phyloP scores from a whole-genome alignment of 2,113 vertebrate species.

The Elanus axillaris region DNA sequence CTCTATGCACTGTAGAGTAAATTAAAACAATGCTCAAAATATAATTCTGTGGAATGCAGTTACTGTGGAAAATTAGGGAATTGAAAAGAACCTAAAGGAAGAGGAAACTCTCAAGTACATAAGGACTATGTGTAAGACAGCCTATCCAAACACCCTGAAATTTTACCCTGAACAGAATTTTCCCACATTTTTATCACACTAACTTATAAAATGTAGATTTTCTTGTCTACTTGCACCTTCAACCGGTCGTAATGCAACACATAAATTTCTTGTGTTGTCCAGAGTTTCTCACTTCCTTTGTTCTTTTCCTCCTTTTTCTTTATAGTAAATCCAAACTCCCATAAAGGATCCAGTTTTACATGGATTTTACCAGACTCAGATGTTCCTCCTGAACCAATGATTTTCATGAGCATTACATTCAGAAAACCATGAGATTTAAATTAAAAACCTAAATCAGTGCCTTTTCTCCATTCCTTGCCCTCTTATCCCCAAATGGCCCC shows the following conservation, averaged over 20 bases:
- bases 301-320: neutral
- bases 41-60: neutral
- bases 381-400: neutral
- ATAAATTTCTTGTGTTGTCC: neutral
- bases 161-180: neutral
- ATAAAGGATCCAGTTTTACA: neutral
- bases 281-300: neutral
- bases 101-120: neutral
- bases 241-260: neutral
- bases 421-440: neutral
- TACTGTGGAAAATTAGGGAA: neutral
- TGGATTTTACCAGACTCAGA: neutral
- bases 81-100: neutral
- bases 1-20: neutral
- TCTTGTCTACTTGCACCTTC: neutral
- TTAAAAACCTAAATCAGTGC: neutral
- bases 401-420: neutral
- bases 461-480: neutral
- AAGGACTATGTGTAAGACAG: neutral
- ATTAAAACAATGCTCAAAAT: neutral
- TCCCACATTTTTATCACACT: neutral
- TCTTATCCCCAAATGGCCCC: neutral
- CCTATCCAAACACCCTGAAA: neutral
- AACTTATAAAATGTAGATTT: neutral
- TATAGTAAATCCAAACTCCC: neutral